These are phyloP conservation scores for Latrodectus elegans DNA, from an alignment of 2,888 invertebrate genomes.

Conservation along the genomic window DNA sequence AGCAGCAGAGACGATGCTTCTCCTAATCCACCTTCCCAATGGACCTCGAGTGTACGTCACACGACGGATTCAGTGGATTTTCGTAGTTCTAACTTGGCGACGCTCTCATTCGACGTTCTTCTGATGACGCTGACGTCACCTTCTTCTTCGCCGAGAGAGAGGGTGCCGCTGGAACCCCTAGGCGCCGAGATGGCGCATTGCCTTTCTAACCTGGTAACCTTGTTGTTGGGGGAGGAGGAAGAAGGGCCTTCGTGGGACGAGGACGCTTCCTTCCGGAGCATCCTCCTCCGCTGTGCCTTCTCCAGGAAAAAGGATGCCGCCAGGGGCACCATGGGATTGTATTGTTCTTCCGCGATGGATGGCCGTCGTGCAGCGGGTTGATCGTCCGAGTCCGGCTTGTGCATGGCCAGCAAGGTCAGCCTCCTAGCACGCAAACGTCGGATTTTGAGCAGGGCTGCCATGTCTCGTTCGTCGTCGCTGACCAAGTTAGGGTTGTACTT, in stretches of 20 bases:
- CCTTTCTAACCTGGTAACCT: slow-evolving; percentile 29
- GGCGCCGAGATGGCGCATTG: slow-evolving; percentile 29
- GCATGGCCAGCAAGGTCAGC: slow-evolving; percentile 71
- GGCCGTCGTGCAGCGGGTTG: slow-evolving; percentile 13
- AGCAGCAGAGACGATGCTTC: background rate
- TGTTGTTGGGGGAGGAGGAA: background rate
- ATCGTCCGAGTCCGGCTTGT: slow-evolving; percentile 3
- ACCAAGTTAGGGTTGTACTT: slow-evolving; percentile 73
- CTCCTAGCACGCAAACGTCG: slow-evolving; percentile 72
- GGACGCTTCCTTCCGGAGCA: background rate
- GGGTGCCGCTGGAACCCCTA: slow-evolving; percentile 7
- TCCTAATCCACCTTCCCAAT: background rate
- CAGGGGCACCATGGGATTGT: slow-evolving; percentile 48
- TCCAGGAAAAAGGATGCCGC: slow-evolving; percentile 64
- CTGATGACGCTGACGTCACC: slow-evolving; percentile 1
- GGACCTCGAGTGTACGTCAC: background rate
- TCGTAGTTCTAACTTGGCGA: background rate
- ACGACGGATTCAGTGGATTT: slow-evolving; percentile 47
- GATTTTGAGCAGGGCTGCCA: slow-evolving; percentile 71
- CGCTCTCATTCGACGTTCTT: background rate
- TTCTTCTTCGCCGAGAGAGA: slow-evolving; percentile 26
- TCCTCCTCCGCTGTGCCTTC: slow-evolving; percentile 29
- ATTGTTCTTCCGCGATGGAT: slow-evolving; percentile 12
- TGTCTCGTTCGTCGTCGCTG: slow-evolving; percentile 71
- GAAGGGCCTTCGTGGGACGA: background rate